phyloP scores from a whole-genome alignment of 2,797 vertebrate genomes.

The Melanotaenia boesemani region DNA sequence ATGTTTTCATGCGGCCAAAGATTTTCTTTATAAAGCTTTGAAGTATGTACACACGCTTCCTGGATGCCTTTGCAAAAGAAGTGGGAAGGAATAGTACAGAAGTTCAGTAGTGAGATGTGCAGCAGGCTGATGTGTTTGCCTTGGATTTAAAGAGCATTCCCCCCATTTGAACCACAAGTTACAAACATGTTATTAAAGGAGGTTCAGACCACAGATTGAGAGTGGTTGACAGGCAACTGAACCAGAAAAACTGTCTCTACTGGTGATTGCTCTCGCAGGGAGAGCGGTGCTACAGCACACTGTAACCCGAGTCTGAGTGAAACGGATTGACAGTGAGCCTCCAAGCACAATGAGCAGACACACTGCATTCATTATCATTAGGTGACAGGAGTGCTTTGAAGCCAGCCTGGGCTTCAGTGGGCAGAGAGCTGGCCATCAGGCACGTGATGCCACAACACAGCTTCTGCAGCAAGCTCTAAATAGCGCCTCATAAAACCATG shows the following conservation, averaged over 20 bases:
- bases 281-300: slow-evolving; percentile 21
- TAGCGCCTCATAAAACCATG: slow-evolving; percentile 43
- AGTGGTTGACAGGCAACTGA: slow-evolving; percentile 2
- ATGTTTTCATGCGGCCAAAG: slow-evolving; percentile 37
- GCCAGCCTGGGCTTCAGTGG: slow-evolving; percentile 54
- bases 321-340: slow-evolving; percentile 69
- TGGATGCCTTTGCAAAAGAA: slow-evolving; percentile 25
- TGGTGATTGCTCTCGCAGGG: slow-evolving; percentile 3
- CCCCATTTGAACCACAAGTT: slow-evolving; percentile 30
- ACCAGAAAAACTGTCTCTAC: slow-evolving; percentile 27
- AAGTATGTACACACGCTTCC: slow-evolving; percentile 9
- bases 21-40: slow-evolving; percentile 33
- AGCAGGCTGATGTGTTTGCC: slow-evolving; percentile 33
- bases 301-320: slow-evolving; percentile 68
- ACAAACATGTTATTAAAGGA: slow-evolving; percentile 30
- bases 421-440: slow-evolving; percentile 54
- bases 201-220: slow-evolving; percentile 30
- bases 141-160: slow-evolving; percentile 53
- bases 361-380: slow-evolving; percentile 76
- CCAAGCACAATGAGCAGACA: slow-evolving; percentile 64
- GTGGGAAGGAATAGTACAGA: background rate
- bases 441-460: slow-evolving; percentile 47
- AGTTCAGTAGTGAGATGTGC: slow-evolving; percentile 13
- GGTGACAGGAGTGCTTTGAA: slow-evolving; percentile 73
- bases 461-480: slow-evolving; percentile 39